Base-by-base conservation (phyloP, 2,797 vertebrate genomes). In the Betta splendens region DNA sequence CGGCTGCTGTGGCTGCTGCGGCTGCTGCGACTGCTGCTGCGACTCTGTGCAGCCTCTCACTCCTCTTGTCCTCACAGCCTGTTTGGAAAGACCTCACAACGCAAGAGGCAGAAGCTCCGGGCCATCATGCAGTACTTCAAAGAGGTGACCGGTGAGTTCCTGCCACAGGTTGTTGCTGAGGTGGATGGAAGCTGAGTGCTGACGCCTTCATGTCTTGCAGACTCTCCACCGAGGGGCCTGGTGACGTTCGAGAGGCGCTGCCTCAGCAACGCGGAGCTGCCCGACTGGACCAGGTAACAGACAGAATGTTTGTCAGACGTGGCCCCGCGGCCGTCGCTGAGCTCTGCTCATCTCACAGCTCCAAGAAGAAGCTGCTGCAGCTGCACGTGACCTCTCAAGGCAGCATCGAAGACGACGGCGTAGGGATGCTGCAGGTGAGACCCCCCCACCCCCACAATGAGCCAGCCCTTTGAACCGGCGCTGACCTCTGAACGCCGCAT, bases 101-200 rank as follows among this genome's bases (percentile, higher is more conserved):
- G 69, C 43, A 89, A 86, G 68, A 39, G 0, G 0, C 64, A 92
- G 35, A 92, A 92, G 77, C 74, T 92, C 73, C 69, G 72, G 46
- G 87, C 91, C 59, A 68, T 93, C 61, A 77, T 93, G 64, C 77
- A 92, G 56, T 93, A 92, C 65, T 92, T 93, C 5, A 17, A 42
- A 0, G 70, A 46, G 15, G 77, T 91, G 1, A 89, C 84, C 2
- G 28, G 80, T 87, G 60, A 70, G 83, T 67, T 5, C 3, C 21
- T 9, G 21, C 17, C 17, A 1, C n/a, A 3, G 16, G 18, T 2
- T 22, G 0, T 32, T 32, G 9, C 1, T 25, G 10, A 28, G 42
- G 5, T 3, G 0, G n/a, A n/a, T n/a, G n/a, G n/a, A n/a, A n/a
- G n/a, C n/a, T 42, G n/a, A 7, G 11, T 50, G 36, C 52, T 18